phyloP scores from a whole-genome alignment of 1,140 invertebrate species.

The Trichomalopsis sarcophagae region DNA sequence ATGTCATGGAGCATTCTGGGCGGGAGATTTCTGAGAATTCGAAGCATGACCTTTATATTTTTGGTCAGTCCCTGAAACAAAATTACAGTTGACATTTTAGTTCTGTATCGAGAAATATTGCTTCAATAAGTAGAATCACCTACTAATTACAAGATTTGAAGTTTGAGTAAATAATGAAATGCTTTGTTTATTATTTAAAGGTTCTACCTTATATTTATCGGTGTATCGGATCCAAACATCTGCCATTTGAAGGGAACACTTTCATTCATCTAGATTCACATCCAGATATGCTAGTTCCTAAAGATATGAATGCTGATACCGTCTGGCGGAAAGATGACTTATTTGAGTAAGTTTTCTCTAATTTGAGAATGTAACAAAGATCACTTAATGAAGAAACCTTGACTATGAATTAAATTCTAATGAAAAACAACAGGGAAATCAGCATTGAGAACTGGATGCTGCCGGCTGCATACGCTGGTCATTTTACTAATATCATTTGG shows the following conservation, averaged over 20 bases:
- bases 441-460: conserved; percentile 97
- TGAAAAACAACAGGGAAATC: conserved; percentile 68
- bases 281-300: conserved; percentile 91
- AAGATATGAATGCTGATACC: conserved; percentile 81
- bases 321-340: conserved; percentile 79
- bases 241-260: conserved; percentile 84
- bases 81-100: too few relatives aligned
- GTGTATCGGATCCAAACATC: conserved; percentile 86
- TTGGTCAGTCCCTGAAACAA: too few relatives aligned
- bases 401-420: background rate
- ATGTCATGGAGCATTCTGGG: background rate
- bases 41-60: background rate
- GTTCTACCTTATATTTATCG: conserved; percentile 85
- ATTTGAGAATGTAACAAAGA: background rate
- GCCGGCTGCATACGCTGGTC: conserved; percentile 89
- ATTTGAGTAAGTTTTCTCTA: conserved; percentile 65
- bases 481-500: conserved; percentile 88
- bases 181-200: conserved; percentile 55
- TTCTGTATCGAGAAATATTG: too few relatives aligned
- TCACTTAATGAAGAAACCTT: background rate
- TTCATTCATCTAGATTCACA: conserved; percentile 94
- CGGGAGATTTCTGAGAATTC: background rate
- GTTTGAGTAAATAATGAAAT: background rate
- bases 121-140: too few relatives aligned
- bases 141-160: too few relatives aligned